Evolutionary conservation across 2,797 vertebrate genomes (phyloP).

Genomic region (Calcarius lapponicus): DNA sequence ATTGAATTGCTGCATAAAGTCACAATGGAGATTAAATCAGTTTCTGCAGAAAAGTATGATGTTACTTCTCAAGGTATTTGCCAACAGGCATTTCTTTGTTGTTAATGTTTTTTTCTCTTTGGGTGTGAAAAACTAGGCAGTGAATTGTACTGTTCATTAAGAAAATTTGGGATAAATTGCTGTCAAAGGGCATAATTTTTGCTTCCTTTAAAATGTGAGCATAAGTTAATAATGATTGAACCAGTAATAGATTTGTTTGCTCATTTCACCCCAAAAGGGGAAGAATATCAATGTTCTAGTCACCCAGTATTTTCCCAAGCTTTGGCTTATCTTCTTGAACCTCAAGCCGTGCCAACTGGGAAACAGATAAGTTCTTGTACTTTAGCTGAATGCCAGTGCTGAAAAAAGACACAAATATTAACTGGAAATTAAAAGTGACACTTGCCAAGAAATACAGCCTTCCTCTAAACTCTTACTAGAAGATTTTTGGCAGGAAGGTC

Average conservation of each 20-base stretch:
- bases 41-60: constrained; percentile 94
- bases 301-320: neutral
- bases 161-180: neutral
- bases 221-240: neutral
- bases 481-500: neutral
- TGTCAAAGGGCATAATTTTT: neutral
- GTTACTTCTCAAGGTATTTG: constrained; percentile 91
- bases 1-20: constrained; percentile 94
- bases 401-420: neutral
- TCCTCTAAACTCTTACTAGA: neutral
- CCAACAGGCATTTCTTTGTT: neutral
- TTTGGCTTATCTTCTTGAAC: neutral
- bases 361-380: neutral
- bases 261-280: neutral
- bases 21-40: constrained; percentile 91
- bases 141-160: neutral
- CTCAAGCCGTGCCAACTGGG: neutral
- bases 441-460: neutral
- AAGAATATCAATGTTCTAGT: neutral
- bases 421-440: neutral
- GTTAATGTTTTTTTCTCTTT: neutral
- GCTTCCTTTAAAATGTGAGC: neutral
- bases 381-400: neutral
- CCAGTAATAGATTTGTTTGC: neutral
- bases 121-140: neutral